Conservation (phyloP, 2,797 vertebrate genomes). For the Argya squamiceps region DNA sequence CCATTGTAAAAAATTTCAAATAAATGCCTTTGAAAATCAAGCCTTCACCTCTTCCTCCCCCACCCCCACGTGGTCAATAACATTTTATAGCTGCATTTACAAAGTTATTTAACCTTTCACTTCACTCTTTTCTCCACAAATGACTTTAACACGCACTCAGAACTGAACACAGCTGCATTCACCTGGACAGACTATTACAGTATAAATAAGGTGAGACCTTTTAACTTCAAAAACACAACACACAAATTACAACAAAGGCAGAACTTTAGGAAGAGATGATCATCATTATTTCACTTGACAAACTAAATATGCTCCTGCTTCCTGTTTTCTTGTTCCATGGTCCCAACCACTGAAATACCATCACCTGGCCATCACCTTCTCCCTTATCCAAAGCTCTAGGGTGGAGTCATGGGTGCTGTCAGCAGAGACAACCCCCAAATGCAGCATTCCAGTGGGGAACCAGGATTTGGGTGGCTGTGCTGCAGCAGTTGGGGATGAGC, state of each 20-base stretch:
- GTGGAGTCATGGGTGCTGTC: background rate
- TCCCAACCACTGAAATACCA: background rate
- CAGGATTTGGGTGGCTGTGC: background rate
- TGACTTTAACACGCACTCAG: background rate
- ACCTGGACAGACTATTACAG: background rate
- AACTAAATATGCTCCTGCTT: slow-evolving; percentile 1
- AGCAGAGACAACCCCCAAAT: background rate
- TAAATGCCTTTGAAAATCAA: slow-evolving; percentile 51
- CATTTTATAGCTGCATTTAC: background rate
- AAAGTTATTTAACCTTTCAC: slow-evolving; percentile 31
- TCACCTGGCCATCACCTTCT: background rate
- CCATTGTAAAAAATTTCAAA: background rate
- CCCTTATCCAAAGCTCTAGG: background rate
- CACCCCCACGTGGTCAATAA: slow-evolving; percentile 1
- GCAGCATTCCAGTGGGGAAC: background rate
- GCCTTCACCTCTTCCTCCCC: background rate
- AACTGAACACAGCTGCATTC: slow-evolving; percentile 27
- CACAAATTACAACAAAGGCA: background rate
- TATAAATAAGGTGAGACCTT: background rate
- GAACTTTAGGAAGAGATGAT: background rate
- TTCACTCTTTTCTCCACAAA: background rate
- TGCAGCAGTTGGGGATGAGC: background rate
- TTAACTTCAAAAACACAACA: background rate
- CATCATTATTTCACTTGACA: background rate
- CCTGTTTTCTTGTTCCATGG: background rate